phyloP scores from a whole-genome alignment of 2,888 invertebrate species.

The Tachina grossa region DNA sequence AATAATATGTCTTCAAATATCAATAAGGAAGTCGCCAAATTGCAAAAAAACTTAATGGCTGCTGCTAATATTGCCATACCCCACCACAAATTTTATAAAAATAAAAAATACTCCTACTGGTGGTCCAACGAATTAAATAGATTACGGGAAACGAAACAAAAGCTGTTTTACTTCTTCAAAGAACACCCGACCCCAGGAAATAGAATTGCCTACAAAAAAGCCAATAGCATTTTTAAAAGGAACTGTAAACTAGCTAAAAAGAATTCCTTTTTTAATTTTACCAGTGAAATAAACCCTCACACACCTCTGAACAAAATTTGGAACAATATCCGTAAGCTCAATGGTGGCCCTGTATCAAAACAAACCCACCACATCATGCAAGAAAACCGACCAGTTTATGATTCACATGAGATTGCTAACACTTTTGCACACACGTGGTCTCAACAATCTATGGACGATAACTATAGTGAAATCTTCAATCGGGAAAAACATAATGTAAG shows the following conservation, averaged over 20 bases:
- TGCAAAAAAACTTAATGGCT: slow-evolving; percentile 15
- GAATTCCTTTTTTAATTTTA: slow-evolving; percentile 28
- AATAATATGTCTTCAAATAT: slow-evolving; percentile 7
- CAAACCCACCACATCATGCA: neutral
- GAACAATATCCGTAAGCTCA: slow-evolving; percentile 33
- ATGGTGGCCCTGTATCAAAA: neutral
- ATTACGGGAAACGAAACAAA: slow-evolving; percentile 22
- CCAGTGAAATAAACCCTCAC: slow-evolving; percentile 38
- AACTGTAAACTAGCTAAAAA: slow-evolving; percentile 39
- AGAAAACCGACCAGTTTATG: neutral
- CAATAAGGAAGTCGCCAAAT: slow-evolving; percentile 34
- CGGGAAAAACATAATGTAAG: neutral
- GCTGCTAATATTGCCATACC: slow-evolving; percentile 18
- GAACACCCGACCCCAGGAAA: neutral
- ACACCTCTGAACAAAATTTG: slow-evolving; percentile 21
- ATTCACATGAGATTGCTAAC: slow-evolving; percentile 7
- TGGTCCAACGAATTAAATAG: slow-evolving; percentile 27
- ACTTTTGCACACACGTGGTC: neutral
- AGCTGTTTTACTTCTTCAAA: slow-evolving; percentile 26
- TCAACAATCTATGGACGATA: slow-evolving; percentile 18
- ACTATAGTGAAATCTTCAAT: neutral
- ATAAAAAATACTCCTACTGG: slow-evolving; percentile 13
- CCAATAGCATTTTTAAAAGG: slow-evolving; percentile 41
- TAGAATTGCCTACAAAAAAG: slow-evolving; percentile 50
- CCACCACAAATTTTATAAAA: neutral